Percentiles rank a stretch among this genome's conserved stretches.
Conservation (phyloP, 2,888 invertebrate species). For the Schizotus pectinicornis region DNA sequence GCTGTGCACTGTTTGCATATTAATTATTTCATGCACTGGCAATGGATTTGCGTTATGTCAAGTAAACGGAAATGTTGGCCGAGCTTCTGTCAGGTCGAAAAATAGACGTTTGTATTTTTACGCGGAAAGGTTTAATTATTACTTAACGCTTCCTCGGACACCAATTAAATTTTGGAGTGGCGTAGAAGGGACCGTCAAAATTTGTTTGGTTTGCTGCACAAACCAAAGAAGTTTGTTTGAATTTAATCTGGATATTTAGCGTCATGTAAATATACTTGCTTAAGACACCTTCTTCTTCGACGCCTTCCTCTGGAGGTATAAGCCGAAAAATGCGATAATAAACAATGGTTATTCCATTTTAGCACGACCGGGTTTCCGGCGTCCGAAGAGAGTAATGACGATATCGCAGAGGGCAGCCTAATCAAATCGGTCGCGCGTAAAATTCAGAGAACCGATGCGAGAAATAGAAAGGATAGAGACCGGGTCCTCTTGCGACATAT, state of each 20-base stretch:
- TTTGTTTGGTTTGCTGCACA: not conserved
- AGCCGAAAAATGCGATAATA: constrained; percentile 21
- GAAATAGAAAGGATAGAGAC: constrained; percentile 36
- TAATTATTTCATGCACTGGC: constrained; percentile 40
- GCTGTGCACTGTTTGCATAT: constrained; percentile 45
- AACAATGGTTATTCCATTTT: constrained; percentile 3
- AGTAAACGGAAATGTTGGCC: constrained; percentile 14
- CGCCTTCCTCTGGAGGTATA: constrained; percentile 15
- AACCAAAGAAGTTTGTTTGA: too few species aligned
- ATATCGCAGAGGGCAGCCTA: constrained; percentile 30
- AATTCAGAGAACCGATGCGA: constrained; percentile 41
- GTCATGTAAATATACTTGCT: too few species aligned
- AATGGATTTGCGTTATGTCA: constrained; percentile 5
- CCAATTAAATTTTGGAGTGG: not conserved
- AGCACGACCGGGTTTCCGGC: constrained; percentile 7
- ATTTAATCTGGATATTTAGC: not conserved
- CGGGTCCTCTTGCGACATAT: constrained; percentile 43
- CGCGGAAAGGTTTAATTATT: constrained; percentile 1
- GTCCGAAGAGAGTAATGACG: constrained; percentile 30
- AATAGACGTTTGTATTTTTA: constrained; percentile 9
- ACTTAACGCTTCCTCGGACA: not conserved
- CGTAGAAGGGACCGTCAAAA: not conserved
- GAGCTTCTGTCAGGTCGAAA: constrained; percentile 16
- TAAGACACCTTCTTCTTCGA: too few species aligned
- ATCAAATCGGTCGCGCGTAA: constrained; percentile 38